Evolutionary conservation across 2,113 vertebrate genomes (phyloP).

Genomic region (Brachypteracias leptosomus): DNA sequence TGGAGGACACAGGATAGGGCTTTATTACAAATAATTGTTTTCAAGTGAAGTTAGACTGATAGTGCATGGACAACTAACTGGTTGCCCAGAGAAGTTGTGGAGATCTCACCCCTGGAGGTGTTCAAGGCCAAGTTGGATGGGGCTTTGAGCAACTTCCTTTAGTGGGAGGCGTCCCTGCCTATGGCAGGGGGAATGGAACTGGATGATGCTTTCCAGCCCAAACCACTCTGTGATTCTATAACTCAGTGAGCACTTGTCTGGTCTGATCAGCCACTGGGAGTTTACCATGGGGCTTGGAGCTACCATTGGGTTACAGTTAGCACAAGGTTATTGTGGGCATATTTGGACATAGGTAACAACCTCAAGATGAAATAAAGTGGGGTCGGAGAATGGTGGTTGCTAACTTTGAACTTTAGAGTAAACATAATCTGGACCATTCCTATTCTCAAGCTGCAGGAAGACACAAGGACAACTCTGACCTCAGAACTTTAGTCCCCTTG

Average conservation of each 20-base stretch:
- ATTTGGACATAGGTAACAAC: background rate
- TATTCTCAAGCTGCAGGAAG: background rate
- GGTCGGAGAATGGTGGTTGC: background rate
- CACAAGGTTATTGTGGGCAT: background rate
- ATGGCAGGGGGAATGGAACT: background rate
- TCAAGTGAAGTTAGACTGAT: background rate
- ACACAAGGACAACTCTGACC: background rate
- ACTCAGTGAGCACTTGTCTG: background rate
- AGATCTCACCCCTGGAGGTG: background rate
- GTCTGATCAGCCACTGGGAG: background rate
- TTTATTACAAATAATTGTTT: background rate
- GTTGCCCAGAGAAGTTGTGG: background rate
- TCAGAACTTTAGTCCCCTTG: background rate
- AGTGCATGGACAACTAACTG: too few relatives aligned
- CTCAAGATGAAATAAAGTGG: background rate
- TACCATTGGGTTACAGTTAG: background rate
- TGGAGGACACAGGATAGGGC: background rate
- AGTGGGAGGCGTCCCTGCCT: background rate
- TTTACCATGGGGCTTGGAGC: background rate
- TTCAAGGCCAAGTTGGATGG: background rate
- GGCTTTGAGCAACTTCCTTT: background rate
- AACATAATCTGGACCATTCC: background rate
- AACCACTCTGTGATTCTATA: background rate
- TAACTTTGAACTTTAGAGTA: background rate
- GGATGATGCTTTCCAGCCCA: background rate